Conservation (phyloP, 2,797 vertebrate species). For the Microcaecilia unicolor region DNA sequence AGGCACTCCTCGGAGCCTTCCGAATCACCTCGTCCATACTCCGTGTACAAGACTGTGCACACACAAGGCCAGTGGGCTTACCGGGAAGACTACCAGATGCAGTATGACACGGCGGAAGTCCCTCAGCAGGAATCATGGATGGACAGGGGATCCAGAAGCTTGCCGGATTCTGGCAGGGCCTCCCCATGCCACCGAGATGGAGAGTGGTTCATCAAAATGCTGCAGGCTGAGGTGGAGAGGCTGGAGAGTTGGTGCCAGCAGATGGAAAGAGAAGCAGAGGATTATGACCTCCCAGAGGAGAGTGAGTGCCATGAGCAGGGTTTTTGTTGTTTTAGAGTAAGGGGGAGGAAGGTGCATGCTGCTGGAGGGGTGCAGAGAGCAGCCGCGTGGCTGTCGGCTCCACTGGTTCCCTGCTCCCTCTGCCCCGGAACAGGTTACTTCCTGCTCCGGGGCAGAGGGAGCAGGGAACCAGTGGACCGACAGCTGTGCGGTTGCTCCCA, state of each 20-base stretch:
- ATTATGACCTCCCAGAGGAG: conserved; percentile 89
- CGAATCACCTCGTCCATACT: conserved; percentile 79
- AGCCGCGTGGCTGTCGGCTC: too few relatives aligned
- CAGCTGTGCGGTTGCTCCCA: too few relatives aligned
- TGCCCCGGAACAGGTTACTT: too few relatives aligned
- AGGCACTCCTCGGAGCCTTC: conserved; percentile 87
- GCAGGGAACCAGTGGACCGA: too few relatives aligned
- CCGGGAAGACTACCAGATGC: conserved; percentile 82
- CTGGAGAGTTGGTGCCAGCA: conserved; percentile 97
- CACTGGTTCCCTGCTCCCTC: too few relatives aligned
- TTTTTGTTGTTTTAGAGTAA: too few relatives aligned
- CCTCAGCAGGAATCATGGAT: conserved; percentile 64
- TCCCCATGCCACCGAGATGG: conserved; percentile 90
- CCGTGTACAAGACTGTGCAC: conserved; percentile 94
- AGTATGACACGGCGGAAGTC: conserved; percentile 62
- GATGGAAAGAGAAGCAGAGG: conserved; percentile 93
- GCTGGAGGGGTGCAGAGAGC: too few relatives aligned
- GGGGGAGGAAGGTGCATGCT: too few relatives aligned
- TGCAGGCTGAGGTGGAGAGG: conserved; percentile 92
- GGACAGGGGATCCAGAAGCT: conserved; percentile 85
- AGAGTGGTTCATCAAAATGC: conserved; percentile 91
- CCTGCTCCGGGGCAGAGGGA: too few relatives aligned
- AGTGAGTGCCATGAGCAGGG: conserved; percentile 64
- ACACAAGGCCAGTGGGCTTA: conserved; percentile 97
- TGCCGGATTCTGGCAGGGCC: conserved; percentile 85